Evolutionary conservation across 2,888 invertebrate genomes (phyloP), one percentile per base, ranked within the genome.

Genomic region (Lasioglossum calceatum): DNA sequence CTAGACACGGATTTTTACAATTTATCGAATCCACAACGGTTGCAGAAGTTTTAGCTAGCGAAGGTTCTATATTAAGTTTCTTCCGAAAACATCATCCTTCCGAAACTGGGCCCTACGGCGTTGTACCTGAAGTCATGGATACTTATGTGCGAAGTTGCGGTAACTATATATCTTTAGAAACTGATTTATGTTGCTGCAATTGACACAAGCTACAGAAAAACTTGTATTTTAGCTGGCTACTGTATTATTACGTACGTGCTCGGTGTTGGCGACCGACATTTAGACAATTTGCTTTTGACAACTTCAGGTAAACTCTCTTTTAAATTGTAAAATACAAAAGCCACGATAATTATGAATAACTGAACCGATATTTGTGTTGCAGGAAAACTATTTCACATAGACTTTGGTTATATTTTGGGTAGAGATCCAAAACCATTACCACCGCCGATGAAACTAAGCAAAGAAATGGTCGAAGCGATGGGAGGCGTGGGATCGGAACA

Each of bases 391-490:
- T 99, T 99, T 96, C 99, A 99, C 95, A 99, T 99, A 90, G 99
- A 99, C 96, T 99, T 99, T 96, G 99, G 99, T 3, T 99, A 99
- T 95, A 98, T 99, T 95, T 96, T 99, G 84, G 99, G 99, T 0
- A 96, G 99, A 72, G 99, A 99, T 96, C 99, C 99, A 5, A 99
- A 99, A 95, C 99, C 99, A 1, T 96, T 99, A 95, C 99, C 99
- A 1, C 99, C 99, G 19, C 99, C 99, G 10, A 99, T 99, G 99
- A 99, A 99, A 95, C 96, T 99, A 70, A 99, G 99, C 95, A 98
- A 98, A 95, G 99, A 99, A 96, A 99, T 99, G 99, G 99, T 99
- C 36, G 99, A 99, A 93, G 99, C 98, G 0, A 98, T 99, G 98
- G 99, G 99, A 2, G 98, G 99, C 0, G 96, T 98, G 0, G 97